A percentile compares a stretch with the other conserved stretches of the same genome.
These are phyloP conservation scores for Druon quercuslanigerum DNA, from an alignment of 1,140 invertebrate genomes.

Conservation along the genomic window DNA sequence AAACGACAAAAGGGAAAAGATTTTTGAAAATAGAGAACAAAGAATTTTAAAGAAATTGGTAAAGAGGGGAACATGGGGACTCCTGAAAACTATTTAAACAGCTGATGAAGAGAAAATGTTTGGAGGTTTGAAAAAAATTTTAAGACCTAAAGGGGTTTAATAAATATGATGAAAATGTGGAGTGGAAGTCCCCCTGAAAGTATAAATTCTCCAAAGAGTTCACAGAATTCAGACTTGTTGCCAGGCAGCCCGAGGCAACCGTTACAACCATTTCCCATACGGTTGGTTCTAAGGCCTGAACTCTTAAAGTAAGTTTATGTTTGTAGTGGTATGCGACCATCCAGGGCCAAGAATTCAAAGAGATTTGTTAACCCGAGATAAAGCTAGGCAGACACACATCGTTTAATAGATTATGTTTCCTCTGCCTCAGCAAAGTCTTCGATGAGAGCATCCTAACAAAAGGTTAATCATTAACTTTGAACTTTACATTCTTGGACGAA, in stretches of 20 bases:
- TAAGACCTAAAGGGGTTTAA: too few relatives aligned
- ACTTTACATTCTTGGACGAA: not conserved
- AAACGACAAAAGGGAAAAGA: too few relatives aligned
- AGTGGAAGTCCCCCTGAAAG: not conserved
- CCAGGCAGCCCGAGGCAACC: constrained; percentile 55
- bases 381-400: constrained; percentile 8
- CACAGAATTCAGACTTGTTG: constrained; percentile 55
- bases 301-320: not conserved
- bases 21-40: too few relatives aligned
- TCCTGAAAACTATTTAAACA: too few relatives aligned
- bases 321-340: constrained; percentile 22
- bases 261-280: constrained; percentile 45
- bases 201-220: constrained; percentile 11
- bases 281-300: too few relatives aligned
- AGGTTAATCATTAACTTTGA: constrained; percentile 14
- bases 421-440: constrained; percentile 9
- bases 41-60: too few relatives aligned
- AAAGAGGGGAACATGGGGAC: too few relatives aligned
- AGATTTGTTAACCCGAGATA: constrained; percentile 29
- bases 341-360: constrained; percentile 29
- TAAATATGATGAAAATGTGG: not conserved
- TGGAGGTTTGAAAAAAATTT: too few relatives aligned
- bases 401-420: constrained; percentile 32
- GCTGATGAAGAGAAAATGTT: too few relatives aligned
- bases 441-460: not conserved